Percentiles rank a stretch among this genome's conserved stretches.
These are phyloP conservation scores for Ceriagrion tenellum DNA, from an alignment of 2,888 invertebrate genomes.

Conservation along the genomic window DNA sequence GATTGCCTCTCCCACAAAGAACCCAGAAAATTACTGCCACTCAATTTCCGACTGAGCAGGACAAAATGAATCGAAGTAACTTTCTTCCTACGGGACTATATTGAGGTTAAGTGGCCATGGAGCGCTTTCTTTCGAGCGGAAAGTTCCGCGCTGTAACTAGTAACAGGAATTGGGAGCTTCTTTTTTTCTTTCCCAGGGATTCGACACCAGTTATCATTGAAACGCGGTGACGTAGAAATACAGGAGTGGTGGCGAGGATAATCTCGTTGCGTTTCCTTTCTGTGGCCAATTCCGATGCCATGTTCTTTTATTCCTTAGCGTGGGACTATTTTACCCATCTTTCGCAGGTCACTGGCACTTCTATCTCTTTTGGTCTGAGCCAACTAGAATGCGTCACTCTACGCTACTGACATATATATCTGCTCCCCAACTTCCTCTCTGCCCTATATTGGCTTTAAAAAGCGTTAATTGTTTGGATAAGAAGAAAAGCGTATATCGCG, in stretches of 20 bases:
- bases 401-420: not conserved
- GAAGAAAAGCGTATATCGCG: not conserved
- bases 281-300: not conserved
- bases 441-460: not conserved
- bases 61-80: not conserved
- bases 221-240: not conserved
- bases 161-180: not conserved
- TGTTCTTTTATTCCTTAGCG: not conserved
- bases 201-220: not conserved
- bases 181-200: not conserved
- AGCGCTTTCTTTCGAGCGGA: not conserved
- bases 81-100: not conserved
- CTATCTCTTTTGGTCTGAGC: not conserved
- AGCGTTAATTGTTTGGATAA: not conserved
- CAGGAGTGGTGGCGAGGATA: not conserved
- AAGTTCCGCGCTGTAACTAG: not conserved
- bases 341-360: not conserved
- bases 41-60: no score
- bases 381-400: not conserved
- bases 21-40: no score
- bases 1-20: no score
- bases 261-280: not conserved
- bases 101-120: not conserved
- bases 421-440: not conserved
- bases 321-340: not conserved